Evolutionary conservation across 2,113 vertebrate genomes (phyloP).

Genomic region (Rhinolophus ferrumequinum): DNA sequence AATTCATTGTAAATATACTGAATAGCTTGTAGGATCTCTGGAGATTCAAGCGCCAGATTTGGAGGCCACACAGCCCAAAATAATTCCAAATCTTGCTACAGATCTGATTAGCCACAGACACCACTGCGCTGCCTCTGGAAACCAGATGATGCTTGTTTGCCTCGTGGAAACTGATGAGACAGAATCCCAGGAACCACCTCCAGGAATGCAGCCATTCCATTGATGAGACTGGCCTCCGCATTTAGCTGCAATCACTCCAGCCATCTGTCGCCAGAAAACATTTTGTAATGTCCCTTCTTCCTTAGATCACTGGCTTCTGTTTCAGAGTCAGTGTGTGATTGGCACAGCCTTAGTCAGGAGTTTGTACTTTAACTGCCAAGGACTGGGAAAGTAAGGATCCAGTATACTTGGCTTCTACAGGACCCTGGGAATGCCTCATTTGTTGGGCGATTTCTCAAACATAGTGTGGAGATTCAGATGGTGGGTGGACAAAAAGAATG

Average conservation of each 20-base stretch:
- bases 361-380: background rate
- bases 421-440: background rate
- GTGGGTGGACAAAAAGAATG: background rate
- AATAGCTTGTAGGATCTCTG: background rate
- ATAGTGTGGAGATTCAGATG: background rate
- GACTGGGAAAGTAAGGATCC: background rate
- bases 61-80: fast-evolving
- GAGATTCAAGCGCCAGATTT: background rate
- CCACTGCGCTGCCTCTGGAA: background rate
- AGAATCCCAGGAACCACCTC: background rate
- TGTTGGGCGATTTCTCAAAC: background rate
- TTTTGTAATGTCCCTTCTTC: background rate
- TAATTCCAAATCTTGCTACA: background rate
- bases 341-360: background rate
- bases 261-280: background rate
- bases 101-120: background rate
- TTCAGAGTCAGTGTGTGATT: background rate
- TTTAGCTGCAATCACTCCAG: background rate
- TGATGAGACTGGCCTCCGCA: background rate
- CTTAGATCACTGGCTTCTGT: background rate
- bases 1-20: background rate
- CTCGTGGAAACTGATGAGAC: background rate
- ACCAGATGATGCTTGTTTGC: background rate
- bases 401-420: background rate
- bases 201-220: background rate